phyloP scores from a whole-genome alignment of 2,113 vertebrate genomes.

The Psophia crepitans region DNA sequence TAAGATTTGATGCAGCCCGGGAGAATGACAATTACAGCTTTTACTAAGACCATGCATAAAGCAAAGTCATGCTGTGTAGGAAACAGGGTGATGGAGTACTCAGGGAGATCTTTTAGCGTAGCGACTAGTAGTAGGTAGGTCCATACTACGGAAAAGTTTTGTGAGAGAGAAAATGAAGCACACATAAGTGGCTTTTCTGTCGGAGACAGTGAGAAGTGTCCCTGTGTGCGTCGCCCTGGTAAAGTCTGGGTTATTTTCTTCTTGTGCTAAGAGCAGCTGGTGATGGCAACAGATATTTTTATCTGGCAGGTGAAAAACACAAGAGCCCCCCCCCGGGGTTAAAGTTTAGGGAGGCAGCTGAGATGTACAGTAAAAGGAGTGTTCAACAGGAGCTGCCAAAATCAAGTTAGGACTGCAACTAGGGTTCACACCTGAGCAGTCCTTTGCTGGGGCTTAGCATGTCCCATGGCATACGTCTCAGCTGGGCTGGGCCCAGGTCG shows the following conservation, averaged over 20 bases:
- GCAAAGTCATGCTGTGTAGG: slow-evolving; percentile 6
- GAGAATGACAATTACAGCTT: slow-evolving; percentile 63
- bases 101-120: not conserved
- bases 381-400: not conserved
- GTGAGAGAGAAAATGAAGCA: not conserved
- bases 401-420: not conserved
- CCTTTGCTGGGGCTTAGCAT: not conserved
- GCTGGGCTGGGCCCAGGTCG: not conserved
- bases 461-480: not conserved
- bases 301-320: not conserved
- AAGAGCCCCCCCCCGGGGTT: not conserved
- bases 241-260: not conserved
- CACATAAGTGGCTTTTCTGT: not conserved
- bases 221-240: not conserved
- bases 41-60: not conserved
- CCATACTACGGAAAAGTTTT: not conserved
- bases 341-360: not conserved
- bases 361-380: not conserved
- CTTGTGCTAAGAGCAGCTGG: not conserved
- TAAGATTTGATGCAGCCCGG: slow-evolving; percentile 49
- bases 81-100: not conserved
- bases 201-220: not conserved
- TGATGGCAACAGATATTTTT: not conserved
- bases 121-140: not conserved
- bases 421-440: not conserved